Conservation (phyloP, 2,113 vertebrate species). For the Axis porcinus region DNA sequence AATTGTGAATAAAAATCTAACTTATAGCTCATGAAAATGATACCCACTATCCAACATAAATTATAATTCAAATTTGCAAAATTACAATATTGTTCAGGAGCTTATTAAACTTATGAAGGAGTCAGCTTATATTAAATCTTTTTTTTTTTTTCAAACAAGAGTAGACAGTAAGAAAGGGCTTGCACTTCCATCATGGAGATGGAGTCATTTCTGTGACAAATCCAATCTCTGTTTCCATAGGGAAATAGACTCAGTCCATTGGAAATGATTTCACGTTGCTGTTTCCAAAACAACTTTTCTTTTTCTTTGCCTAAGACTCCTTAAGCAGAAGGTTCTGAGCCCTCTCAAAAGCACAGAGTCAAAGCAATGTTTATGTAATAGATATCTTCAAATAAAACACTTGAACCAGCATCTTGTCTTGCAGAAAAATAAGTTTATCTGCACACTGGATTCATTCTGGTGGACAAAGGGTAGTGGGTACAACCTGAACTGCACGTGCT, state of each 20-base stretch:
- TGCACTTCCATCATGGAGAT: not conserved
- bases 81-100: not conserved
- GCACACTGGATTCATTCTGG: conserved; percentile 36
- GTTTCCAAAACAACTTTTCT: conserved; percentile 53
- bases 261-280: conserved; percentile 59
- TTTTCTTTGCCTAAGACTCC: conserved; percentile 36
- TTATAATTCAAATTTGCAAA: not conserved
- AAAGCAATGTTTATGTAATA: conserved; percentile 69
- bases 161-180: conserved; percentile 5
- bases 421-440: conserved; percentile 50
- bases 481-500: not conserved
- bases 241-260: conserved; percentile 51
- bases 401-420: not conserved
- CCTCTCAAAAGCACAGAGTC: conserved; percentile 63
- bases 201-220: conserved; percentile 61
- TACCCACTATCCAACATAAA: not conserved
- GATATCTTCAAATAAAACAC: conserved; percentile 64
- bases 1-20: not conserved
- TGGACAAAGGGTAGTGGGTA: not conserved
- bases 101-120: not conserved
- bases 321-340: conserved; percentile 47
- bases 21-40: not conserved
- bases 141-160: not conserved
- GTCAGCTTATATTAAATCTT: not conserved
- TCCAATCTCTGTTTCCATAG: conserved; percentile 57